Evolutionary conservation across 2,888 invertebrate species (phyloP).

Genomic region (Hydriomena furcata): DNA sequence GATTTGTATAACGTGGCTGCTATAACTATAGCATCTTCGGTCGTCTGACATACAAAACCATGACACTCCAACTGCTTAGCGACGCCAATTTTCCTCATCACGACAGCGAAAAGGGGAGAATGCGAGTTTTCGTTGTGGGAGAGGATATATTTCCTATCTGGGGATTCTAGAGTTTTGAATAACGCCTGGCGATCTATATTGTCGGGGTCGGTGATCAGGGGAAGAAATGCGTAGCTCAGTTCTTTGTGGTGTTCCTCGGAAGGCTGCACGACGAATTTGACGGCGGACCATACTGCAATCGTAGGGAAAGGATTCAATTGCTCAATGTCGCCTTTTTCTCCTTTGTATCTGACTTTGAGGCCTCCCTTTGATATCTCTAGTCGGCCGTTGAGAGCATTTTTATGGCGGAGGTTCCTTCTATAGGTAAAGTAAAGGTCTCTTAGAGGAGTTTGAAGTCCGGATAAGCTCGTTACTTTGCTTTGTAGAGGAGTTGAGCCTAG

Average conservation of each 20-base stretch:
- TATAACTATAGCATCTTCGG: constrained; percentile 95
- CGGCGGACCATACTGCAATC: constrained; percentile 96
- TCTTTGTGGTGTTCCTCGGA: constrained; percentile 80
- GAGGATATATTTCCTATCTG: constrained; percentile 83
- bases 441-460: constrained; percentile 92
- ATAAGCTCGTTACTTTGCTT: constrained; percentile 91
- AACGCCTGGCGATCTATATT: constrained; percentile 89
- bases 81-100: constrained; percentile 91
- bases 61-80: constrained; percentile 94
- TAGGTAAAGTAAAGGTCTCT: constrained; percentile 88
- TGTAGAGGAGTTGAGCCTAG: constrained; percentile 91
- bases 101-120: constrained; percentile 94
- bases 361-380: constrained; percentile 88
- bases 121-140: constrained; percentile 85
- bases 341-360: constrained; percentile 88
- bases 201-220: constrained; percentile 92
- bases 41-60: constrained; percentile 94
- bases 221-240: constrained; percentile 90
- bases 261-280: constrained; percentile 90
- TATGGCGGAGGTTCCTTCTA: constrained; percentile 78
- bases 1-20: constrained; percentile 96
- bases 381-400: constrained; percentile 81
- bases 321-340: constrained; percentile 85
- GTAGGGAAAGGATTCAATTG: constrained; percentile 93
- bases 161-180: constrained; percentile 81